phyloP scores from a whole-genome alignment of 1,140 invertebrate species.

The Drosophila trapezifrons region DNA sequence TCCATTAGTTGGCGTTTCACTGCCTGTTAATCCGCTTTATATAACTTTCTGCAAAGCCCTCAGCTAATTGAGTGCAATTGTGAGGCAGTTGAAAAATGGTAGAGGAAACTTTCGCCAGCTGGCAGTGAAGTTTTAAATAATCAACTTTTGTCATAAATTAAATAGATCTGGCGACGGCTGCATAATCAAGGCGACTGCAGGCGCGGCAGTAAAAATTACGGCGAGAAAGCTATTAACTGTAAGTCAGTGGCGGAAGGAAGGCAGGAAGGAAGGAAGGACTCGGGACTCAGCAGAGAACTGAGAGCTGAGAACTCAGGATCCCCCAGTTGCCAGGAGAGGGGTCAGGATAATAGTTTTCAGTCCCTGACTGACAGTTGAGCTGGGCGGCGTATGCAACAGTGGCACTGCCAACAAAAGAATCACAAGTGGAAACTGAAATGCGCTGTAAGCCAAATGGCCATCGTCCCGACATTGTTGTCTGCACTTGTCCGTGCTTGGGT shows the following conservation, averaged over 20 bases:
- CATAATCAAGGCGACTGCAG: conserved; percentile 50
- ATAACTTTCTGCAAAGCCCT: conserved; percentile 36
- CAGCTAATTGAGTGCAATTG: conserved; percentile 53
- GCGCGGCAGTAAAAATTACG: conserved; percentile 45
- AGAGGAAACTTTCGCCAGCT: conserved; percentile 29
- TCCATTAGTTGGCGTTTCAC: conserved; percentile 21
- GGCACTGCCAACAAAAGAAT: conserved; percentile 57
- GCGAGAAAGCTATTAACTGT: conserved; percentile 50
- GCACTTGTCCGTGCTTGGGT: conserved; percentile 34
- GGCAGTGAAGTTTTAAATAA: conserved; percentile 49
- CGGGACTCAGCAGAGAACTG: not conserved
- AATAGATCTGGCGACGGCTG: conserved; percentile 49
- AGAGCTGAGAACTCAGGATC: not conserved
- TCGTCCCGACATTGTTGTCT: conserved; percentile 67
- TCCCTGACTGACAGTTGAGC: conserved; percentile 4
- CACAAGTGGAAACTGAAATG: conserved; percentile 60
- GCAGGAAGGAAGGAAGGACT: conserved; percentile 17
- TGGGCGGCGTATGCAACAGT: conserved; percentile 47
- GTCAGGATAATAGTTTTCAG: conserved; percentile 45
- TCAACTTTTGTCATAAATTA: conserved; percentile 66
- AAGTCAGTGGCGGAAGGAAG: conserved; percentile 33
- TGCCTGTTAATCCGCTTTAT: conserved; percentile 42
- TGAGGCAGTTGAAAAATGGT: conserved; percentile 37
- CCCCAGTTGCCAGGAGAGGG: conserved; percentile 6
- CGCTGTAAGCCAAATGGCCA: conserved; percentile 58